Conservation (phyloP, 2,888 invertebrate species). For the Thecocarcelia acutangulata region DNA sequence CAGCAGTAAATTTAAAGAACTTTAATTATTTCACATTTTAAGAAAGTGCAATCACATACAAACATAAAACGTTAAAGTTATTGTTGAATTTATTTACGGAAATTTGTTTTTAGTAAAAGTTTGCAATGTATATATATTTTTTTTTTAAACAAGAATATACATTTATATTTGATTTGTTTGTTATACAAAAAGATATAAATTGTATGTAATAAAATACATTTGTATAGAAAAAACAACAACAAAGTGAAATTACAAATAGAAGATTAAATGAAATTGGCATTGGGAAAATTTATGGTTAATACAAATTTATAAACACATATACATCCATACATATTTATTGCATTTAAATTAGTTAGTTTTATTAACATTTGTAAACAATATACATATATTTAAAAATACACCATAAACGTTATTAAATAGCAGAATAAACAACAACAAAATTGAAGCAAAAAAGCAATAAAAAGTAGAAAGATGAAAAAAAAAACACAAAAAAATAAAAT, state of each 20-base stretch:
- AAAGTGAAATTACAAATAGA: conserved; percentile 37
- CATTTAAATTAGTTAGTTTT: conserved; percentile 19
- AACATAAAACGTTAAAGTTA: conserved; percentile 28
- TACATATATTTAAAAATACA: conserved; percentile 27
- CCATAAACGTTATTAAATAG: conserved; percentile 24
- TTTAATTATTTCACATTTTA: conserved; percentile 68
- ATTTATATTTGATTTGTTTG: conserved; percentile 3
- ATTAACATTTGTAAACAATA: conserved; percentile 11
- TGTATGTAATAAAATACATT: background rate
- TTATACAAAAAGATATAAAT: conserved; percentile 22
- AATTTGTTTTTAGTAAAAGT: background rate
- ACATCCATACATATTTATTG: conserved; percentile 13
- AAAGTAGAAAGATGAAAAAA: conserved; percentile 34
- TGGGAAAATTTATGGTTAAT: conserved; percentile 29
- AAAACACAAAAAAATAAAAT: conserved; percentile 28
- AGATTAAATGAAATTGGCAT: conserved; percentile 49
- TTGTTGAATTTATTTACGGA: conserved; percentile 16
- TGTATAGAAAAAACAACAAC: conserved; percentile 13
- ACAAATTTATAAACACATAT: conserved; percentile 14
- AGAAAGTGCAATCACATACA: conserved; percentile 52
- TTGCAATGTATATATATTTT: conserved; percentile 1
- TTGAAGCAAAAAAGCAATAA: conserved; percentile 29
- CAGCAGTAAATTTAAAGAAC: conserved; percentile 77
- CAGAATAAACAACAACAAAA: conserved; percentile 39
- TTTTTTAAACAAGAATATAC: conserved; percentile 1